These are phyloP conservation scores for Ploceus nigricollis DNA, from an alignment of 2,113 vertebrate species.

Conservation along the genomic window DNA sequence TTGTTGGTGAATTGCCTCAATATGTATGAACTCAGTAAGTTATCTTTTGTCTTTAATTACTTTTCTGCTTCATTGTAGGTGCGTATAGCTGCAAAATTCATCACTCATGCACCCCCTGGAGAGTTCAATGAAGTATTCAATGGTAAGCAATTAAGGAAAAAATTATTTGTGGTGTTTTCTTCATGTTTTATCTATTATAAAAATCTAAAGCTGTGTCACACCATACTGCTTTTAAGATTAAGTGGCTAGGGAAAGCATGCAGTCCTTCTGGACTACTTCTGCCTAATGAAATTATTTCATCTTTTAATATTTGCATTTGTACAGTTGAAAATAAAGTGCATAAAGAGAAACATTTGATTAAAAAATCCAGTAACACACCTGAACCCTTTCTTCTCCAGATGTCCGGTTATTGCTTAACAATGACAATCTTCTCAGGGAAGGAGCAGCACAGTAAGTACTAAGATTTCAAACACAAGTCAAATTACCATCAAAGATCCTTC, in stretches of 20 bases:
- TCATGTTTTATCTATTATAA: accelerated
- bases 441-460: conserved; percentile 87
- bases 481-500: neutral
- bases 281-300: neutral
- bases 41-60: neutral
- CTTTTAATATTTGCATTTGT: neutral
- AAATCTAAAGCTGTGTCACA: neutral
- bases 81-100: conserved; percentile 91
- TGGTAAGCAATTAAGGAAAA: conserved; percentile 74
- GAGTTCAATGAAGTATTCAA: conserved; percentile 98
- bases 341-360: neutral
- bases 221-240: neutral
- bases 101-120: conserved; percentile 92
- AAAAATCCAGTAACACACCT: neutral
- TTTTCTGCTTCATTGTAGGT: conserved; percentile 71
- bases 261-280: neutral
- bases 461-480: neutral
- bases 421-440: conserved; percentile 93
- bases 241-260: neutral
- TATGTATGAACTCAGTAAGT: neutral
- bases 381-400: conserved; percentile 73
- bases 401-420: conserved; percentile 91
- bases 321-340: neutral
- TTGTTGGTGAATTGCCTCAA: neutral
- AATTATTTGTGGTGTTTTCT: neutral